Evolutionary conservation across 1,140 invertebrate species (phyloP).

Genomic region (Laupala kohalensis): DNA sequence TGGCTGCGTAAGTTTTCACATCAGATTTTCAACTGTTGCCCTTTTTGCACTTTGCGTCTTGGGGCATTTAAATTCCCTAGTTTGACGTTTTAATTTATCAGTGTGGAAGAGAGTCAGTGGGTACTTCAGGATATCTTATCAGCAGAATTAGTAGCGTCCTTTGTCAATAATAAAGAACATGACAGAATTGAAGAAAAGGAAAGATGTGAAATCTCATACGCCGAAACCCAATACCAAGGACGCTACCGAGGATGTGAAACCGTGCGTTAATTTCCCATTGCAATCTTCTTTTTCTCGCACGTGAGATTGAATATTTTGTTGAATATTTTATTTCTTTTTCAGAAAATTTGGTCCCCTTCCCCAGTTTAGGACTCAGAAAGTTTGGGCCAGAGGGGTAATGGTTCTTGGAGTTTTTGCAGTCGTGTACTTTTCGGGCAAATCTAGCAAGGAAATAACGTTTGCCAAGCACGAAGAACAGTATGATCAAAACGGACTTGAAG

Average conservation of each 20-base stretch:
- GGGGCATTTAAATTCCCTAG: not conserved
- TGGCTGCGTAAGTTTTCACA: not conserved
- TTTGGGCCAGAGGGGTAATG: conserved; percentile 26
- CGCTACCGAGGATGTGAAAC: not conserved
- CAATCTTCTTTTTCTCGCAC: too few species aligned
- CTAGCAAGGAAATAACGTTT: conserved; percentile 40
- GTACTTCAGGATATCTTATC: not conserved
- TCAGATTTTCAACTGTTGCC: not conserved
- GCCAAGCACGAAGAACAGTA: conserved; percentile 46
- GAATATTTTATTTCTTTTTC: not conserved
- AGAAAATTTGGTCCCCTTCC: conserved; percentile 16
- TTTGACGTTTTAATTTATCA: not conserved
- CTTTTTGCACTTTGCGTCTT: not conserved
- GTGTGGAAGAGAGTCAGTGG: not conserved
- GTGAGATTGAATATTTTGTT: too few species aligned
- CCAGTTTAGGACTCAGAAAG: conserved; percentile 17
- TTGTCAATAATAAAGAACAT: too few species aligned
- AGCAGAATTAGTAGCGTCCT: not conserved
- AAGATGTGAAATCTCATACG: not conserved
- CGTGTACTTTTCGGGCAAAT: conserved; percentile 50
- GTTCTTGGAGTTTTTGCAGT: conserved; percentile 37
- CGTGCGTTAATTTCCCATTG: not conserved
- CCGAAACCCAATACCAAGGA: not conserved
- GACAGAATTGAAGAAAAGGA: not conserved
- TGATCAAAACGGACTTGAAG: conserved; percentile 37